Evolutionary conservation across 2,888 invertebrate genomes (phyloP), one percentile per base, ranked within the genome.

Genomic region (Eupithecia pulchellata): DNA sequence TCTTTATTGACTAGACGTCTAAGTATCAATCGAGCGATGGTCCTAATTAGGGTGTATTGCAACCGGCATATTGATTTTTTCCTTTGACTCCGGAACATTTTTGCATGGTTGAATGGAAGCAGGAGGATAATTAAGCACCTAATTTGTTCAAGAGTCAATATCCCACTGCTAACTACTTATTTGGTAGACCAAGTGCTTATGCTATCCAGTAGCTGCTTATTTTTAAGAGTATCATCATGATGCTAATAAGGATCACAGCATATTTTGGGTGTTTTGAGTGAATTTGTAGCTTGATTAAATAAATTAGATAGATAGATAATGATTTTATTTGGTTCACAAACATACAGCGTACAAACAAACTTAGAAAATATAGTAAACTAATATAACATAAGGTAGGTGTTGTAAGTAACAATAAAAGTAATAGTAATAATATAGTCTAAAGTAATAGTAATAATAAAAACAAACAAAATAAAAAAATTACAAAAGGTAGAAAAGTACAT

Each of bases 91-190:
- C 42, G 14, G 47, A 36, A 47, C 64, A 55, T 9, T 52, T 67
- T 61, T 64, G 52, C 60, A 64, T 34, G 64, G 25, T 60, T 71
- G 60, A 67, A 71, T 55, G 64, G 30, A 67, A 64, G 27, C 29
- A 9, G 55, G 14, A 4, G 57, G 29, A 27, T 20, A 27, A 64
- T 47, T 47, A 47, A 29, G 69, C 29, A 65, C 52, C 36, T 69
- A 65, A 69, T 69, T 68, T 36, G 57, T 57, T 65, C 4, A 32
- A 65, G 36, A 55, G 58, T 25, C 29, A 17, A 57, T 57, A 57
- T 13, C 20, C 52, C n/a, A 47, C 1, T 25, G 52, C 4, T 47
- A 42, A 6, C 8, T n/a, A 47, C 11, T 34, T 34, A n/a, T 47
- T 47, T 20, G n/a, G 13, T 52, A 13, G 11, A 52, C 3, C 52